A percentile compares a stretch with the other conserved stretches of the same genome.
Evolutionary conservation across 1,140 invertebrate species (phyloP).

Genomic region (Drosophila bocqueti): DNA sequence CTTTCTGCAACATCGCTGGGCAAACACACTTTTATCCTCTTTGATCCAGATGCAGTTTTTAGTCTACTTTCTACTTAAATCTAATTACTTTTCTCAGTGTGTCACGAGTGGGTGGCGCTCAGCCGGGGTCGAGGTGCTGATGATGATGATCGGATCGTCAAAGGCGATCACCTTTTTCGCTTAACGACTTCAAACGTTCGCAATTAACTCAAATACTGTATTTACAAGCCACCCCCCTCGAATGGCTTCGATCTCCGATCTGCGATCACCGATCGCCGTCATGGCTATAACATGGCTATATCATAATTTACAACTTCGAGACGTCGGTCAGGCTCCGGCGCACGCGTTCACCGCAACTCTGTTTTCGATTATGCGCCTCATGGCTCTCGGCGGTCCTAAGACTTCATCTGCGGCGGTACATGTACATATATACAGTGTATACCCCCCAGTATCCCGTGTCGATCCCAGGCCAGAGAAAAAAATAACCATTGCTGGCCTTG

Average conservation of each 20-base stretch:
- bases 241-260: constrained; percentile 15
- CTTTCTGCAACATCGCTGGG: too few relatives aligned
- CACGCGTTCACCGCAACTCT: constrained; percentile 71
- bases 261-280: constrained; percentile 22
- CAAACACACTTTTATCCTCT: too few relatives aligned
- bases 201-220: constrained; percentile 73
- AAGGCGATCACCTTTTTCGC: constrained; percentile 47
- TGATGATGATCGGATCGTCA: constrained; percentile 36
- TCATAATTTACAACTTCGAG: constrained; percentile 74
- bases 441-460: neutral
- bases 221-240: constrained; percentile 32
- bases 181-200: constrained; percentile 56
- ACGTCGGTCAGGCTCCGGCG: constrained; percentile 60
- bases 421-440: neutral
- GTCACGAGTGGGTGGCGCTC: constrained; percentile 21
- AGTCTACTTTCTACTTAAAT: too few relatives aligned
- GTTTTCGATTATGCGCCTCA: constrained; percentile 78
- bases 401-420: constrained; percentile 29
- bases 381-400: constrained; percentile 60
- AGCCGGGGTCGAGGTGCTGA: constrained; percentile 50
- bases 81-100: constrained; percentile 6
- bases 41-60: too few relatives aligned
- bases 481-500: constrained; percentile 62
- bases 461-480: neutral
- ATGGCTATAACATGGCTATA: constrained; percentile 58